phyloP scores from a whole-genome alignment of 2,797 vertebrate genomes.

The Danio jaintianensis region DNA sequence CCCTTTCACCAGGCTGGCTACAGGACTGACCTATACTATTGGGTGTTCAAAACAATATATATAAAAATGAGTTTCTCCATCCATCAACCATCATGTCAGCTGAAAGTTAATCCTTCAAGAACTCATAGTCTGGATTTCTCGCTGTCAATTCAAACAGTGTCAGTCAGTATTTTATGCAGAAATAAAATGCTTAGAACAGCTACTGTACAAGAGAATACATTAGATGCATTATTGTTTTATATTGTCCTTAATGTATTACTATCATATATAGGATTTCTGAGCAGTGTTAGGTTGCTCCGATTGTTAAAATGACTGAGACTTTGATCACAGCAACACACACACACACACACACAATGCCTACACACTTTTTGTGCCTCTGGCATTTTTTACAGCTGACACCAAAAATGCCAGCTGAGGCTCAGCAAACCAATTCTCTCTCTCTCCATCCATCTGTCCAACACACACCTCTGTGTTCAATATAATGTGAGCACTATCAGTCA shows the following conservation, averaged over 20 bases:
- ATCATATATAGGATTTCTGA: background rate
- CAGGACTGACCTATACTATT: no score
- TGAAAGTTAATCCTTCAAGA: background rate
- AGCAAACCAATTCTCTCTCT: background rate
- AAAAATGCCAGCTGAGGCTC: slow-evolving; percentile 10
- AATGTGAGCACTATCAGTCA: background rate
- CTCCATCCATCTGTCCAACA: background rate
- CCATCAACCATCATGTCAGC: background rate
- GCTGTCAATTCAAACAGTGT: background rate
- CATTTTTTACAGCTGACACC: background rate
- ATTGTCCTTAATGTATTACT: background rate
- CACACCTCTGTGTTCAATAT: slow-evolving; percentile 1
- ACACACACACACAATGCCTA: background rate
- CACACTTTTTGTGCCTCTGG: background rate
- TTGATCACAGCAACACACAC: background rate
- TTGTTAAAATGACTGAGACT: slow-evolving; percentile 6
- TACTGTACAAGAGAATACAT: background rate
- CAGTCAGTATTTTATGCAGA: background rate
- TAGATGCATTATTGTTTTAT: background rate
- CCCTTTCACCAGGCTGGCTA: no score
- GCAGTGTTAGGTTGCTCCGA: background rate
- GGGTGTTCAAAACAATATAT: no score
- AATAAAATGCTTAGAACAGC: slow-evolving; percentile 19
- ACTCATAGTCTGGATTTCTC: background rate
- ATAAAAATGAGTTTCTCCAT: background rate